phyloP scores from a whole-genome alignment of 2,888 invertebrate genomes.

The Coremacera marginata region DNA sequence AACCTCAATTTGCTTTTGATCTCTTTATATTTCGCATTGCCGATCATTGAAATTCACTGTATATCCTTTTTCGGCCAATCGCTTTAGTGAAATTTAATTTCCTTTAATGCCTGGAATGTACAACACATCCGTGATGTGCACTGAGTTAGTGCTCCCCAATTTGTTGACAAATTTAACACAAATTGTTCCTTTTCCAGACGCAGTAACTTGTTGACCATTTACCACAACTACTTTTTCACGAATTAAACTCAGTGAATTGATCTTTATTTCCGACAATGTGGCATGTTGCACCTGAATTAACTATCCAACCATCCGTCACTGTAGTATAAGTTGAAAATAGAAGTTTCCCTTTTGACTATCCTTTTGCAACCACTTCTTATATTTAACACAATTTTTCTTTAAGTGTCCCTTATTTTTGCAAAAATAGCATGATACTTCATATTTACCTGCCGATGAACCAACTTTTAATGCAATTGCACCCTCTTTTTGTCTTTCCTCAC shows the following conservation, averaged over 20 bases:
- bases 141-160: background rate
- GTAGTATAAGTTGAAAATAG: slow-evolving; percentile 5
- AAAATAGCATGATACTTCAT: slow-evolving; percentile 31
- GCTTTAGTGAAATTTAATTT: background rate
- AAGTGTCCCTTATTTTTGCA: slow-evolving; percentile 15
- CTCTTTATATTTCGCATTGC: too few relatives aligned
- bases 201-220: slow-evolving; percentile 15
- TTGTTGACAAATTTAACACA: background rate
- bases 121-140: background rate
- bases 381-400: background rate
- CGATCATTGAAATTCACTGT: too few relatives aligned
- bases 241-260: slow-evolving; percentile 17
- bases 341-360: slow-evolving; percentile 3
- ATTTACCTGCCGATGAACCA: background rate
- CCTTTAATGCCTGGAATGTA: background rate
- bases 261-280: slow-evolving; percentile 15
- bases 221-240: slow-evolving; percentile 25
- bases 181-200: background rate
- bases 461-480: background rate
- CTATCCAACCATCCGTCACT: slow-evolving; percentile 23
- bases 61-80: background rate
- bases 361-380: slow-evolving; percentile 27
- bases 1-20: too few relatives aligned
- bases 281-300: slow-evolving; percentile 38
- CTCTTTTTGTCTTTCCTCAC: slow-evolving; percentile 28